Evolutionary conservation across 2,797 vertebrate genomes (phyloP).

Genomic region (Enteromius unitaeniatus): DNA sequence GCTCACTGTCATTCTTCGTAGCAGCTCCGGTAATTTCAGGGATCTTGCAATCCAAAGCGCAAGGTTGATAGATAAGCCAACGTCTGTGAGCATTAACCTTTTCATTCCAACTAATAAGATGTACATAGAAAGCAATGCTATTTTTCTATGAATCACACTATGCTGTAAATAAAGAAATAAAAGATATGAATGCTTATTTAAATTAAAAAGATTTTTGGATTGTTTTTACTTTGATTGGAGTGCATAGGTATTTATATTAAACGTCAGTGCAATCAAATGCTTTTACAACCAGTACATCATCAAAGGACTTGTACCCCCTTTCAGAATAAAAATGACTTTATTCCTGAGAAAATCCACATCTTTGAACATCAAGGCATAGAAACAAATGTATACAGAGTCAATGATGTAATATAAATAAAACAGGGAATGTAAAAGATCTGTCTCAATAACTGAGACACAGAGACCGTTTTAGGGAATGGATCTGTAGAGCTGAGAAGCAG

Average conservation of each 20-base stretch:
- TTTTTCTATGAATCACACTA: slow-evolving; percentile 79
- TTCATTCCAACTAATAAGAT: slow-evolving; percentile 66
- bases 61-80: slow-evolving; percentile 53
- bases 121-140: slow-evolving; percentile 73
- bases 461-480: not conserved
- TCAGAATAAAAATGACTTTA: slow-evolving; percentile 43
- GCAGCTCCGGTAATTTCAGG: slow-evolving; percentile 56
- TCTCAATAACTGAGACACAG: not conserved
- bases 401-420: slow-evolving; percentile 4
- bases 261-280: not conserved
- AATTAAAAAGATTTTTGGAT: slow-evolving; percentile 46
- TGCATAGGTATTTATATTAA: not conserved
- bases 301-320: not conserved
- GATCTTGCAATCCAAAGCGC: slow-evolving; percentile 49
- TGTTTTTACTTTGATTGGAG: slow-evolving; percentile 18
- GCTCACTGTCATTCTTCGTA: slow-evolving; percentile 45
- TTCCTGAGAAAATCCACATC: slow-evolving; percentile 60
- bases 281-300: not conserved
- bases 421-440: not conserved
- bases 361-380: slow-evolving; percentile 30
- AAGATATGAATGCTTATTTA: slow-evolving; percentile 75
- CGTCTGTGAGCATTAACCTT: slow-evolving; percentile 47
- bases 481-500: not conserved
- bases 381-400: slow-evolving; percentile 10
- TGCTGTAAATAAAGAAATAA: slow-evolving; percentile 78